Evolutionary conservation across 2,797 vertebrate genomes (phyloP).

Genomic region (Sebastiscus tertius): DNA sequence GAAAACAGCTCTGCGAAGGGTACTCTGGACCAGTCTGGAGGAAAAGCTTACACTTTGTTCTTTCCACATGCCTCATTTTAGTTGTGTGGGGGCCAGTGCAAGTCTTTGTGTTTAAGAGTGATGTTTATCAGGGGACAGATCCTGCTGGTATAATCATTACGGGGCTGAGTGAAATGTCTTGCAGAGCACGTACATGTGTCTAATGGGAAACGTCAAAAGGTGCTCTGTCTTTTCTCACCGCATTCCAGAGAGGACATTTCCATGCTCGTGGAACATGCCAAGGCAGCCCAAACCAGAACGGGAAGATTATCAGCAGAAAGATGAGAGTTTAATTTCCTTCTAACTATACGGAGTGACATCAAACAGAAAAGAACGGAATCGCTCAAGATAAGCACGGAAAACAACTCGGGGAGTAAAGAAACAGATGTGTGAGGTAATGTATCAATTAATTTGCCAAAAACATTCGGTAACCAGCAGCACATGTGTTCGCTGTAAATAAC

Average conservation of each 20-base stretch:
- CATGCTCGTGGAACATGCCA: conserved; percentile 50
- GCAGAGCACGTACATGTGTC: conserved; percentile 72
- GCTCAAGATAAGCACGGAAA: conserved; percentile 48
- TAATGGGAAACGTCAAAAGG: conserved; percentile 72
- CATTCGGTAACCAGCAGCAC: background rate
- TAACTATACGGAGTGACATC: conserved; percentile 55
- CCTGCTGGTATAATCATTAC: conserved; percentile 77
- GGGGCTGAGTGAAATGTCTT: conserved; percentile 67
- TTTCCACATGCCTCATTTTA: conserved; percentile 64
- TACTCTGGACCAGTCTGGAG: conserved; percentile 39
- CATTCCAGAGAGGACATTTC: conserved; percentile 60
- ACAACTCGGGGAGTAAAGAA: conserved; percentile 32
- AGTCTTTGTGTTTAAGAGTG: conserved; percentile 72
- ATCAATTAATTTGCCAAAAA: conserved; percentile 44
- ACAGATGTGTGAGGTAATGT: conserved; percentile 66
- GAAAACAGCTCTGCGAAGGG: conserved; percentile 40
- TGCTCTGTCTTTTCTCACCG: conserved; percentile 73
- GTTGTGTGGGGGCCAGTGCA: conserved; percentile 56
- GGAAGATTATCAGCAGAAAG: conserved; percentile 66
- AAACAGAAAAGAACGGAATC: conserved; percentile 52
- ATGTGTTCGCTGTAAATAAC: conserved; percentile 26
- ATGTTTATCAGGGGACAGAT: conserved; percentile 79
- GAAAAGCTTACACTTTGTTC: conserved; percentile 73
- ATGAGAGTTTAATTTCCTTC: conserved; percentile 55
- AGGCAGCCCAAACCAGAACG: conserved; percentile 46